A percentile compares a stretch with the other conserved stretches of the same genome.
Conservation (phyloP, 2,888 invertebrate species). For the Mesoligia furuncula region DNA sequence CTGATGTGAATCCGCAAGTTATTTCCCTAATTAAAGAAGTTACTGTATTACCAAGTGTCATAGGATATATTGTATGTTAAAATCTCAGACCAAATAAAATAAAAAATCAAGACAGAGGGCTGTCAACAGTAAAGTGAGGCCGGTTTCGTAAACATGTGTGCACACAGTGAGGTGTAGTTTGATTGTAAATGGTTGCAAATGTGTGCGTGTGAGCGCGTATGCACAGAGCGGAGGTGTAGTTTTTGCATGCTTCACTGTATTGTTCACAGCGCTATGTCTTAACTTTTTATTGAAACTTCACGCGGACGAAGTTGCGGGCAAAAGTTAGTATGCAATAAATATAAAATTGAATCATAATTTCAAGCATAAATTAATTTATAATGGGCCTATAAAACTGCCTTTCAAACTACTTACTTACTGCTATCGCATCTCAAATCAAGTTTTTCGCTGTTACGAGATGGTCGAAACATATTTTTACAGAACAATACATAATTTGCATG, state of each 20-base stretch:
- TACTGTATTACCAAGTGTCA: background rate
- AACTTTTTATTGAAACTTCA: background rate
- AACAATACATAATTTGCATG: conserved; percentile 72
- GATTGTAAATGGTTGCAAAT: too few species aligned
- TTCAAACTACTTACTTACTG: conserved; percentile 21
- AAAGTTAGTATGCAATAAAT: background rate
- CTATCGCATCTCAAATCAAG: conserved; percentile 30
- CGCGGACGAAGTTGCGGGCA: background rate
- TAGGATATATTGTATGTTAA: background rate
- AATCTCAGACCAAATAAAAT: too few species aligned
- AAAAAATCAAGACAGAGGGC: too few species aligned
- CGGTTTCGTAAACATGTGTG: too few species aligned
- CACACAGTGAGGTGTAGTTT: too few species aligned
- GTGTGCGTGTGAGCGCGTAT: too few species aligned
- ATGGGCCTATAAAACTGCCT: conserved; percentile 21
- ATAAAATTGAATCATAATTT: conserved; percentile 9
- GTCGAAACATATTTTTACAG: conserved; percentile 52
- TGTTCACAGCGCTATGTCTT: too few species aligned
- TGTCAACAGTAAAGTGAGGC: too few species aligned
- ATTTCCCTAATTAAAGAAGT: background rate
- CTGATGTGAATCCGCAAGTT: background rate
- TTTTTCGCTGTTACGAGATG: conserved; percentile 33
- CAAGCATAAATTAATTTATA: conserved; percentile 21
- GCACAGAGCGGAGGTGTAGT: too few species aligned
- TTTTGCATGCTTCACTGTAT: too few species aligned